Conservation (phyloP, 2,888 invertebrate species). For the Micoletzkya japonica region DNA sequence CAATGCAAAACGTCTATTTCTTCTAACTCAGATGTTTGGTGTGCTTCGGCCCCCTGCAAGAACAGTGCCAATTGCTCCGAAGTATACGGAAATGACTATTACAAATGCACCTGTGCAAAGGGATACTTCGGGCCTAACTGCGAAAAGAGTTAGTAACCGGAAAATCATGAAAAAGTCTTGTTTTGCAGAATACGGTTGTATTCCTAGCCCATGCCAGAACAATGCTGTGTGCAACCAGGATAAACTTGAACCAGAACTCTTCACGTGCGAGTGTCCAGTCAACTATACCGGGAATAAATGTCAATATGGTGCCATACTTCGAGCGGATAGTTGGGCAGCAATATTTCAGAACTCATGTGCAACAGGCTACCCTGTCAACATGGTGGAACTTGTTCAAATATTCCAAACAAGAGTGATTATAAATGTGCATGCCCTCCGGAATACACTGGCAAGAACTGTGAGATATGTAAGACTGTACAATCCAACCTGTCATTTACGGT, state of each 20-base stretch:
- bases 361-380: neutral
- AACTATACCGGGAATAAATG: neutral
- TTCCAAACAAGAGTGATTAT: too few species aligned
- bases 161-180: too few species aligned
- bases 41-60: neutral
- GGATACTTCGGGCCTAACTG: neutral
- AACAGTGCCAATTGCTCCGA: neutral
- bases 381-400: neutral
- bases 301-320: neutral
- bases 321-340: too few species aligned
- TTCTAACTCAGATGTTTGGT: neutral
- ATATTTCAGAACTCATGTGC: neutral
- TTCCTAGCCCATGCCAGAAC: neutral
- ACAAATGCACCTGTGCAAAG: neutral
- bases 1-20: too few species aligned
- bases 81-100: neutral
- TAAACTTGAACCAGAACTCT: neutral
- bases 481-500: too few species aligned
- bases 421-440: too few species aligned
- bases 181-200: neutral
- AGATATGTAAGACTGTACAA: too few species aligned
- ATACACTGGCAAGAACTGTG: too few species aligned
- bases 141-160: neutral
- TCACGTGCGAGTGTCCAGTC: neutral
- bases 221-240: neutral